phyloP scores from a whole-genome alignment of 2,797 vertebrate species.

The Salarias fasciatus region DNA sequence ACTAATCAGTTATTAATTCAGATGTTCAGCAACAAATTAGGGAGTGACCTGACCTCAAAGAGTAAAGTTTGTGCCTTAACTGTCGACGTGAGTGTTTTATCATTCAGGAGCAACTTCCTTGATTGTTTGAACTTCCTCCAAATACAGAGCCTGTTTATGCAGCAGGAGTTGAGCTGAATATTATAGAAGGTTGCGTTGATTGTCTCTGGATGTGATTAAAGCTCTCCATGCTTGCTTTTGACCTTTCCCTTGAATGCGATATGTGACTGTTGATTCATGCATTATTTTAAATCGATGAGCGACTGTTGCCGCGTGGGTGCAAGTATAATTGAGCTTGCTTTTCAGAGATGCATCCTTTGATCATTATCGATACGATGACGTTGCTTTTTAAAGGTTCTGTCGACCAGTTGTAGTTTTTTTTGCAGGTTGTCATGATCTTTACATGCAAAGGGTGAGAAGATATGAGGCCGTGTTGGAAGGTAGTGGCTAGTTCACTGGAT shows the following conservation, averaged over 20 bases:
- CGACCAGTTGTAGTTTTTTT: too few relatives aligned
- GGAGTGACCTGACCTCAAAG: too few relatives aligned
- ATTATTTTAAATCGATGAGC: background rate
- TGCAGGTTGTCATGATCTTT: too few relatives aligned
- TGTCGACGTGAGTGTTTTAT: constrained; percentile 17
- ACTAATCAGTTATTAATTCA: background rate
- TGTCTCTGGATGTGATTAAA: background rate
- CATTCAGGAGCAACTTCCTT: constrained; percentile 22
- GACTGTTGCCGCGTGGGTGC: background rate
- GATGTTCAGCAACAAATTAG: background rate
- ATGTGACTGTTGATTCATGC: background rate
- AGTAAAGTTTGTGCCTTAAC: constrained; percentile 1
- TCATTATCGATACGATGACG: too few relatives aligned
- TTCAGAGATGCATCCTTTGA: background rate
- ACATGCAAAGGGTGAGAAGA: too few relatives aligned
- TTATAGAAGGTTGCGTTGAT: constrained; percentile 1
- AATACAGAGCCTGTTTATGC: background rate
- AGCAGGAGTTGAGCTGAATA: constrained; percentile 1
- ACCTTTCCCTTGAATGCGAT: constrained; percentile 6
- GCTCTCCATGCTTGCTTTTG: background rate
- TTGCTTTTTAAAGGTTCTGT: too few relatives aligned
- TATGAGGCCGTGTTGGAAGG: too few relatives aligned
- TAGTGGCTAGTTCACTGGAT: too few relatives aligned
- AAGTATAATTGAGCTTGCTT: background rate
- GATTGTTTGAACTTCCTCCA: background rate